Percentiles rank a stretch among this genome's conserved stretches.
Evolutionary conservation across 2,113 vertebrate species (phyloP).

Genomic region (Junco hyemalis): DNA sequence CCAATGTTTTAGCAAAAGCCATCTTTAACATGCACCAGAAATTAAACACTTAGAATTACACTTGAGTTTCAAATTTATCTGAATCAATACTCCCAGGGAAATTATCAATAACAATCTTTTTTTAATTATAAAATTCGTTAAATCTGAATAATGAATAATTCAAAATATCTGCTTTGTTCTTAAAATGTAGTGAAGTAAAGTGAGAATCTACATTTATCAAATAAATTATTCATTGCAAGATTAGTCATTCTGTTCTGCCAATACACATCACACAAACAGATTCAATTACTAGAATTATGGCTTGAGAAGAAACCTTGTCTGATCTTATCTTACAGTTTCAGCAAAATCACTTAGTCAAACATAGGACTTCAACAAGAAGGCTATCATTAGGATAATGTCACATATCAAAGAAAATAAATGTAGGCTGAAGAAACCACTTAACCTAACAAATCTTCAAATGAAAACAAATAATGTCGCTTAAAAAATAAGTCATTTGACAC

Average conservation of each 20-base stretch:
- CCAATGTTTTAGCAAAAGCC: not conserved
- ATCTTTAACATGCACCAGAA: not conserved
- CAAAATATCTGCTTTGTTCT: slow-evolving; percentile 1
- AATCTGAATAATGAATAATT: slow-evolving; percentile 22
- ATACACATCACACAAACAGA: slow-evolving; percentile 30
- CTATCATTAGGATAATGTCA: not conserved
- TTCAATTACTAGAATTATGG: not conserved
- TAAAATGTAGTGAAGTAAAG: not conserved
- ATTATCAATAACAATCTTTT: not conserved
- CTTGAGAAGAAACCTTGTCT: not conserved
- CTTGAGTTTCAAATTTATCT: not conserved
- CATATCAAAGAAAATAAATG: not conserved
- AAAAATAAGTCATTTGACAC: not conserved
- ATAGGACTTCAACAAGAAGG: not conserved
- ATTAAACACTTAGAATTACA: not conserved
- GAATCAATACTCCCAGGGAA: not conserved
- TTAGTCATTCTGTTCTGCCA: slow-evolving; percentile 25
- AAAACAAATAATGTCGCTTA: not conserved
- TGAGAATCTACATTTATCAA: slow-evolving; percentile 26
- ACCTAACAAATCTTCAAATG: not conserved
- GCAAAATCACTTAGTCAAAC: not conserved
- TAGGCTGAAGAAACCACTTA: not conserved
- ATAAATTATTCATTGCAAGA: slow-evolving; percentile 44
- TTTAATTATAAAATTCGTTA: slow-evolving; percentile 6
- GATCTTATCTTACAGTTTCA: not conserved